Evolutionary conservation across 1,140 invertebrate species (phyloP).

Genomic region (Lepeophtheirus salmonis): DNA sequence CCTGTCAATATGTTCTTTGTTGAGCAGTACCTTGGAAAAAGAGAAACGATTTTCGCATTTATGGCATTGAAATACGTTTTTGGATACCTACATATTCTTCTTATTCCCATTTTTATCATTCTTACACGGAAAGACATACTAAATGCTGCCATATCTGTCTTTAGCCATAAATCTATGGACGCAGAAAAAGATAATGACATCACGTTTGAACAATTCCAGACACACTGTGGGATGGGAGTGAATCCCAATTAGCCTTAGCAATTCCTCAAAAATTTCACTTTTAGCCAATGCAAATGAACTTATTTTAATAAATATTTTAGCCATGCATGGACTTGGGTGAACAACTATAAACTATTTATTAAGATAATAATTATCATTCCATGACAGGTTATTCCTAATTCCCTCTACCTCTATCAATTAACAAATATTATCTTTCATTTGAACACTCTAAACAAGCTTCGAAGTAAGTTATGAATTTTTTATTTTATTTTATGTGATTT

Average conservation of each 20-base stretch:
- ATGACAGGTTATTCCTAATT: too few species aligned
- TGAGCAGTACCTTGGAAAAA: constrained; percentile 3
- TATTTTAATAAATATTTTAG: too few species aligned
- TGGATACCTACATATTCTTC: constrained; percentile 8
- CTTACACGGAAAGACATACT: not conserved
- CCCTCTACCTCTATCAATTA: too few species aligned
- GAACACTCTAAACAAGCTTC: too few species aligned
- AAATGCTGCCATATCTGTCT: not conserved
- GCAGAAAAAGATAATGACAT: constrained; percentile 3
- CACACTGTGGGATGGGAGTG: constrained; percentile 5
- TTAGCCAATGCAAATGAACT: too few species aligned
- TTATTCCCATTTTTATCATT: constrained; percentile 6
- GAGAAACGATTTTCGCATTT: constrained; percentile 1
- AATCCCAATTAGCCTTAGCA: constrained; percentile 1
- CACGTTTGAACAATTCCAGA: constrained; percentile 13
- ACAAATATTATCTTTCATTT: too few species aligned
- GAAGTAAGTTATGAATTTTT: too few species aligned
- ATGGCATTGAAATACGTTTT: constrained; percentile 16
- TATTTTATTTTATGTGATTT: too few species aligned
- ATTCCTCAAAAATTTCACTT: too few species aligned
- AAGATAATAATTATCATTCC: too few species aligned
- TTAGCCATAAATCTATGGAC: not conserved
- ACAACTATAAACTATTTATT: too few species aligned
- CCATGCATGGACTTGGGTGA: too few species aligned
- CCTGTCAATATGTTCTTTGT: constrained; percentile 8